A percentile compares a stretch with the other conserved stretches of the same genome.
Evolutionary conservation across 1,140 invertebrate genomes (phyloP).

Genomic region (Calliphora vicina): DNA sequence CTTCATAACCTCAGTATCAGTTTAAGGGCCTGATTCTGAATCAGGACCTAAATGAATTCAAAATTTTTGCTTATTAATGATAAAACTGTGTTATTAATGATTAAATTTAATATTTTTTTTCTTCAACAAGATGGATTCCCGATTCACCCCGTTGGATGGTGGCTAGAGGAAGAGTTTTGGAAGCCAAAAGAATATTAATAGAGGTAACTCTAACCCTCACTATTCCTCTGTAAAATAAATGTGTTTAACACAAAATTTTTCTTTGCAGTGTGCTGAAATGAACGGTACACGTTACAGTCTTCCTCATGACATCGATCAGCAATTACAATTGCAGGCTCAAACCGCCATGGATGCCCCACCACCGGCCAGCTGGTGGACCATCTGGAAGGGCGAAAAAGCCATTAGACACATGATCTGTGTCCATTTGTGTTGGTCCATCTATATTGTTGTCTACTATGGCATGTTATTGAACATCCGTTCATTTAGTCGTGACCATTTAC

Average conservation of each 20-base stretch:
- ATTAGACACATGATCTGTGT: slow-evolving; percentile 58
- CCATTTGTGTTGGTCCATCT: slow-evolving; percentile 59
- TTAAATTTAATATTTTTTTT: too few species aligned
- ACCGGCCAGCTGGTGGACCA: slow-evolving; percentile 58
- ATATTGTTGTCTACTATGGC: slow-evolving; percentile 63
- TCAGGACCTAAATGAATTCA: too few species aligned
- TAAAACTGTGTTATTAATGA: too few species aligned
- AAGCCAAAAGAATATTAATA: slow-evolving; percentile 71
- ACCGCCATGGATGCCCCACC: slow-evolving; percentile 57
- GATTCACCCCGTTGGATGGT: slow-evolving; percentile 88
- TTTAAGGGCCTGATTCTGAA: too few species aligned
- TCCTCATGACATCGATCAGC: slow-evolving; percentile 59
- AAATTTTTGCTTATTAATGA: too few species aligned
- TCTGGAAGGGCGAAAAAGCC: slow-evolving; percentile 59
- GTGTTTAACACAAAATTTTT: too few species aligned
- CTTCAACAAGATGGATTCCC: slow-evolving; percentile 67
- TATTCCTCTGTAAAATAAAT: too few species aligned
- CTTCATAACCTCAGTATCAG: too few species aligned
- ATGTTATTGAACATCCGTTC: slow-evolving; percentile 63
- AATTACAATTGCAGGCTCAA: slow-evolving; percentile 60
- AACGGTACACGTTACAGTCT: slow-evolving; percentile 63
- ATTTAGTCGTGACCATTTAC: slow-evolving; percentile 62
- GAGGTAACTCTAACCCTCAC: not conserved
- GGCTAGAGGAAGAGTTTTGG: slow-evolving; percentile 74
- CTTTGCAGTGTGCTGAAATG: slow-evolving; percentile 73